Base-by-base conservation (phyloP, 1,140 invertebrate genomes). In the Elysia chlorotica region DNA sequence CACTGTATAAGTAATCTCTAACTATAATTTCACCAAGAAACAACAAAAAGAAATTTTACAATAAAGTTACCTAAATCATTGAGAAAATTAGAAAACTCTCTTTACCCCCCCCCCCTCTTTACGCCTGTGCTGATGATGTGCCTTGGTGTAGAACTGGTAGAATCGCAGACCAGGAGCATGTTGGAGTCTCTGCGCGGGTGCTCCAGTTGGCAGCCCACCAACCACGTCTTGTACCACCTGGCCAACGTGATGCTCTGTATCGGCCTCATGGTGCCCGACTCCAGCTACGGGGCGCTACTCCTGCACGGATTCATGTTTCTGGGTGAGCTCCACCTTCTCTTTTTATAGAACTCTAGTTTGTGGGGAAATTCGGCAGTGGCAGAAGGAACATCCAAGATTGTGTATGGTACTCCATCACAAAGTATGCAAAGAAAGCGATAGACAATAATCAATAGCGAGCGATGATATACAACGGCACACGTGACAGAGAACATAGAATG, bases 241-340 rank as follows among this genome's bases (percentile, higher is more conserved):
- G 93, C 93, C 1, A 93, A 95, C 86, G 89, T 92, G 67, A 91
- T 92, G 75, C 93, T 95, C 79, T 90, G 92, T 2, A 85, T 93
- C 21, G 92, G 92, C 1, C 93, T 93, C 76, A 90, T 92, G n/a
- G 92, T 93, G 31, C 92, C 93, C 19, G 92, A 92, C 76, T 92
- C 91, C 0, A 92, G 91, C 78, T 92, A 92, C 81, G 93, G 93
- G 1, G 91, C 93, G 73, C 87, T 95, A 0, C 93, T 94, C 85
- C 93, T 94, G 91, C 94, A 95, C 81, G 91, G 90, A 0, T 90
- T 92, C 73, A 88, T 94, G 73, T 93, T 94, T 67, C 86, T 93
- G 65, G 93, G 93, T 94, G 89, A 89, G 88, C 68, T 14, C 23
- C n/a, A 70, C 28, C 19, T 2, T 17, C n/a, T 71, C 1, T 35